phyloP scores from a whole-genome alignment of 2,888 invertebrate species.

The Agrochola lychnidis region DNA sequence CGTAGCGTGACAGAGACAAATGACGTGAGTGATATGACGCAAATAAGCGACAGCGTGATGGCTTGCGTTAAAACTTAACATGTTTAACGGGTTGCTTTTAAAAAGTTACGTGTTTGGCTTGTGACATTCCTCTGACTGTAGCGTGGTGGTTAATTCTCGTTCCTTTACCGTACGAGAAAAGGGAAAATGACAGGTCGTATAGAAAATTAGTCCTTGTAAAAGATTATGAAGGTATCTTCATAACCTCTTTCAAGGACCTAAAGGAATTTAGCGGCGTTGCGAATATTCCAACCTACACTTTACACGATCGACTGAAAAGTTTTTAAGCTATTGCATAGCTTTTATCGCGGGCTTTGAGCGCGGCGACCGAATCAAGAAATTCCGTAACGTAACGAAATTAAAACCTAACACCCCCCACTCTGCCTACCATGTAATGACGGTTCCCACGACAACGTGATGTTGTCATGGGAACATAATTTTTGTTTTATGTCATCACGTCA shows the following conservation, averaged over 20 bases:
- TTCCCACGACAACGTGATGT: too few relatives aligned
- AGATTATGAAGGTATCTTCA: too few relatives aligned
- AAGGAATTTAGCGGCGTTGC: not conserved
- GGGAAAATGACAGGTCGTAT: not conserved
- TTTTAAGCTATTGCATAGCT: too few relatives aligned
- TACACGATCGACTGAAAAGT: not conserved
- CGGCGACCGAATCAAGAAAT: too few relatives aligned
- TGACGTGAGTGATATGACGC: conserved; percentile 54
- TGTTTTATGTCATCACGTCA: too few relatives aligned
- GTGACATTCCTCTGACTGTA: conserved; percentile 20
- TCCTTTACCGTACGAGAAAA: not conserved
- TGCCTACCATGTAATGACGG: too few relatives aligned
- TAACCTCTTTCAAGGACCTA: not conserved
- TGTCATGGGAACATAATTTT: too few relatives aligned
- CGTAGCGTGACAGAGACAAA: conserved; percentile 62
- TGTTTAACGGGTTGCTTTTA: conserved; percentile 41
- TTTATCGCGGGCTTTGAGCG: too few relatives aligned
- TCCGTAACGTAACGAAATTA: too few relatives aligned
- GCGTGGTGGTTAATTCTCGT: not conserved
- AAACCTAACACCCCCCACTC: too few relatives aligned
- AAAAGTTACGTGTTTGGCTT: conserved; percentile 36
- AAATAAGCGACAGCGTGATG: conserved; percentile 44
- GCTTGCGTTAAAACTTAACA: conserved; percentile 45
- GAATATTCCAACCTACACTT: not conserved
- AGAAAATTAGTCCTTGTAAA: too few relatives aligned